A percentile compares a stretch with the other conserved stretches of the same genome.
Conservation (phyloP, 2,797 vertebrate species). For the Peromyscus aztecus region DNA sequence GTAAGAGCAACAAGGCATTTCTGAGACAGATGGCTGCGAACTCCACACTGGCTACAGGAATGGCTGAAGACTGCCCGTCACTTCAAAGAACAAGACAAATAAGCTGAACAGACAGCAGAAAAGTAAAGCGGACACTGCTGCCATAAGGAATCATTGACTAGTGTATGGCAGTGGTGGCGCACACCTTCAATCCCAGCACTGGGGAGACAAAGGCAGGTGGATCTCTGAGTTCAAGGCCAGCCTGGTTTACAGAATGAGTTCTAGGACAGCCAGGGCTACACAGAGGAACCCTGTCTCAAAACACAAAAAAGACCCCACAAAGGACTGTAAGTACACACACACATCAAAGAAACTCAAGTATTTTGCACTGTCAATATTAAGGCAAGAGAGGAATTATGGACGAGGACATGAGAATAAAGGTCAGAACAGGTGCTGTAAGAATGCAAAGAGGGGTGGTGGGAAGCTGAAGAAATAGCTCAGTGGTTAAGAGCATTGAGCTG, state of each 20-base stretch:
- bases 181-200: neutral
- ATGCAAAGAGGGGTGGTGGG: neutral
- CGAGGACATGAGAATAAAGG: neutral
- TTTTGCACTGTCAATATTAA: neutral
- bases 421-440: neutral
- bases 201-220: neutral
- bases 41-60: conserved; percentile 99
- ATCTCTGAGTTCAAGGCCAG: neutral
- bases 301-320: neutral
- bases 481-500: neutral
- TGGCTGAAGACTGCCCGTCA: conserved; percentile 98
- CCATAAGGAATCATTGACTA: neutral
- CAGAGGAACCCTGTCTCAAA: neutral
- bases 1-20: conserved; percentile 95
- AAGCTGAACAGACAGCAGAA: neutral
- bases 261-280: neutral
- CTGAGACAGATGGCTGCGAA: conserved; percentile 98
- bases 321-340: neutral
- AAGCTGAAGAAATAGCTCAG: neutral
- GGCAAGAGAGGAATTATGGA: neutral
- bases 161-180: neutral
- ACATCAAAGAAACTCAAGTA: neutral
- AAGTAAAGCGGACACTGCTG: neutral
- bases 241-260: neutral
- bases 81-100: conserved; percentile 87